Evolutionary conservation across 2,888 invertebrate species (phyloP).

Genomic region (Ommatoiulus sabulosus): DNA sequence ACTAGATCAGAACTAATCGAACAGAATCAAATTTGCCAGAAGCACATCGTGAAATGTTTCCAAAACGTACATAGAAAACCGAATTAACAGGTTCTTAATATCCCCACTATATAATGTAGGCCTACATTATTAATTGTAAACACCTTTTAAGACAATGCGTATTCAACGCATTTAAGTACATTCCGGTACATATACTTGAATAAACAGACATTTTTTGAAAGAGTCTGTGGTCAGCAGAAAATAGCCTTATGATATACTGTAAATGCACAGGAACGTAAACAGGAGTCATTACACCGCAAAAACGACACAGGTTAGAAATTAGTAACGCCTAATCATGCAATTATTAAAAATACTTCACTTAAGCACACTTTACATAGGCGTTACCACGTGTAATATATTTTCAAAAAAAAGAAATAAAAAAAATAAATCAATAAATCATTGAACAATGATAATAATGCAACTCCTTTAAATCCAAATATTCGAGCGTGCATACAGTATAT

Average conservation of each 20-base stretch:
- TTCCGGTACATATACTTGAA: background rate
- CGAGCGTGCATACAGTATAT: background rate
- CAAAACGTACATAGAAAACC: background rate
- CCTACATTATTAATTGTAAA: too few relatives aligned
- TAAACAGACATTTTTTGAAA: background rate
- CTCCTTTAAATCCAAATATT: background rate
- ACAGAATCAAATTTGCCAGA: background rate
- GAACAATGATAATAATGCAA: too few relatives aligned
- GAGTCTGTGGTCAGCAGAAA: background rate
- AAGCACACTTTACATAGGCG: background rate
- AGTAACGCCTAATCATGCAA: background rate
- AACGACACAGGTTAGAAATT: background rate
- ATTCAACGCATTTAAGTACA: background rate
- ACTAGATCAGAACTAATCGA: too few relatives aligned
- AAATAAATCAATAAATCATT: too few relatives aligned
- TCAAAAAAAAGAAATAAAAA: too few relatives aligned
- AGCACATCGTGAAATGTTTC: background rate
- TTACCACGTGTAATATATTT: too few relatives aligned
- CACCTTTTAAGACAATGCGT: background rate
- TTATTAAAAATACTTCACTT: background rate
- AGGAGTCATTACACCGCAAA: background rate
- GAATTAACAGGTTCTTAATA: background rate
- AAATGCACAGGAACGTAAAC: too few relatives aligned
- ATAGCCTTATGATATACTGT: background rate
- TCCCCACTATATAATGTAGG: background rate